Evolutionary conservation across 1,140 invertebrate genomes (phyloP).

Genomic region (Doryteuthis pealeii): DNA sequence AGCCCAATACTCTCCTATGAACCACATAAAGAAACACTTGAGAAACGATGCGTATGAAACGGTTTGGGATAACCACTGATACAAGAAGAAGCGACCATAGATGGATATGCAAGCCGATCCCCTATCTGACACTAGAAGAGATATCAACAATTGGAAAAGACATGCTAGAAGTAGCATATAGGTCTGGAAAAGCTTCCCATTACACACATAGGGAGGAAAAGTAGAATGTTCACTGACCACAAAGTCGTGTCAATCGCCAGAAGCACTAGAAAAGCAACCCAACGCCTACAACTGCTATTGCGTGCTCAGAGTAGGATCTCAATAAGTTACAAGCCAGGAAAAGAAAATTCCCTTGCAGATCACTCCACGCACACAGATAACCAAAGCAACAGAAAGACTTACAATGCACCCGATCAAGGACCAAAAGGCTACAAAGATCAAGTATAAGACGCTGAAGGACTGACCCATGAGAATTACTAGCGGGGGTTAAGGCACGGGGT

Average conservation of each 20-base stretch:
- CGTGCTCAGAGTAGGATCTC: conserved; percentile 22
- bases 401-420: not conserved
- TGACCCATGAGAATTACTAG: not conserved
- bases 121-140: conserved; percentile 48
- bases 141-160: conserved; percentile 63
- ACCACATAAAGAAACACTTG: conserved; percentile 15
- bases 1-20: not conserved
- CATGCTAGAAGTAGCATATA: conserved; percentile 45
- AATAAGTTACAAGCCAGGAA: conserved; percentile 22
- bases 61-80: conserved; percentile 57
- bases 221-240: conserved; percentile 14
- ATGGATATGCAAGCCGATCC: conserved; percentile 52
- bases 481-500: conserved; percentile 14
- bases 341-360: conserved; percentile 13
- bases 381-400: not conserved
- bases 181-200: not conserved
- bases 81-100: conserved; percentile 52
- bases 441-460: conserved; percentile 12
- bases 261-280: conserved; percentile 22
- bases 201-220: conserved; percentile 28
- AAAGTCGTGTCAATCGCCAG: not conserved
- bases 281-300: conserved; percentile 29
- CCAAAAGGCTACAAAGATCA: conserved; percentile 4
- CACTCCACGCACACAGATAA: conserved; percentile 6
- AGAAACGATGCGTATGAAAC: conserved; percentile 53